These are phyloP conservation scores for Subanguina moxae DNA, from an alignment of 1,140 invertebrate genomes.

Conservation along the genomic window DNA sequence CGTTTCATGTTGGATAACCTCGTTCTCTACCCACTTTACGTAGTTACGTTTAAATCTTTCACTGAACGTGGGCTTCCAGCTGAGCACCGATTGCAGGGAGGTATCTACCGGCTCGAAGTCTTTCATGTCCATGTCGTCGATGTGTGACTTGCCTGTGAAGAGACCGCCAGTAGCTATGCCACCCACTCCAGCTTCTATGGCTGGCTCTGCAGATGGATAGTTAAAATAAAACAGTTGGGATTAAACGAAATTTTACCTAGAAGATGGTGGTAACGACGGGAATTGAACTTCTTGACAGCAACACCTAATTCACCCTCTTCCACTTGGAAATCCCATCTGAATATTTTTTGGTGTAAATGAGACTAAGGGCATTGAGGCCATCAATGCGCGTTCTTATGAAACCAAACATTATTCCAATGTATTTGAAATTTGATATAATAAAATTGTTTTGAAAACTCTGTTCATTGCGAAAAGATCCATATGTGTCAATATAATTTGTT, in stretches of 20 bases:
- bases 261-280: constrained; percentile 73
- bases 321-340: constrained; percentile 81
- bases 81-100: constrained; percentile 76
- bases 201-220: not conserved
- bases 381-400: too few species aligned
- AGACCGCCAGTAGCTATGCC: constrained; percentile 9
- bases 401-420: too few species aligned
- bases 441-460: too few species aligned
- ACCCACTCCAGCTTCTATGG: constrained; percentile 7
- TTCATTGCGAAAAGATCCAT: too few species aligned
- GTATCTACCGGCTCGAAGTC: constrained; percentile 82
- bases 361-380: too few species aligned
- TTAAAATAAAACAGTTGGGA: too few species aligned
- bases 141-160: constrained; percentile 6
- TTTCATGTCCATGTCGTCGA: constrained; percentile 30
- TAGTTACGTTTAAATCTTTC: constrained; percentile 87
- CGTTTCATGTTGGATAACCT: constrained; percentile 79
- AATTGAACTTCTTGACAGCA: constrained; percentile 90
- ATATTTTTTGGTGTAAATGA: too few species aligned
- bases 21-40: constrained; percentile 88
- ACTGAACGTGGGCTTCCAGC: constrained; percentile 71
- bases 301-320: constrained; percentile 89
- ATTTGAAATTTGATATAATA: too few species aligned
- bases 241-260: not conserved
- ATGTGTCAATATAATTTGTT: too few species aligned